Evolutionary conservation across 2,888 invertebrate genomes (phyloP).

Genomic region (Lasioglossum malachurum): DNA sequence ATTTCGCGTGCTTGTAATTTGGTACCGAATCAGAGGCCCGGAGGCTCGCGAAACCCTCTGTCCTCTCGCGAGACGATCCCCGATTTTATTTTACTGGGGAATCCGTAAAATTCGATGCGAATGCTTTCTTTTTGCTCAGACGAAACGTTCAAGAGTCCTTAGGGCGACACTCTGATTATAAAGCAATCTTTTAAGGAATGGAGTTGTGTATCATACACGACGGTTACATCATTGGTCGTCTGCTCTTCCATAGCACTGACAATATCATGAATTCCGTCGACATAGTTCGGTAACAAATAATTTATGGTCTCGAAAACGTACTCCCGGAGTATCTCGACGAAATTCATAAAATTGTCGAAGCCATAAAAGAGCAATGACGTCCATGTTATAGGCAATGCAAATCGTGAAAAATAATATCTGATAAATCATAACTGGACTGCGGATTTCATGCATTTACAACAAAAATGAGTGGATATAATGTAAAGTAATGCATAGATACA

Average conservation of each 20-base stretch:
- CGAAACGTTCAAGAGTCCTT: background rate
- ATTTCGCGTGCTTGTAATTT: conserved; percentile 52
- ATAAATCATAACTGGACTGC: no score
- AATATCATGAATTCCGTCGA: no score
- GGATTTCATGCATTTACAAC: background rate
- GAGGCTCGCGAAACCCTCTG: background rate
- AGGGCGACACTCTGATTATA: background rate
- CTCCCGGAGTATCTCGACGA: no score
- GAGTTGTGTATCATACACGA: background rate
- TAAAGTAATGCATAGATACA: background rate
- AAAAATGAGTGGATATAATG: background rate
- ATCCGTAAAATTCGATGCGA: background rate
- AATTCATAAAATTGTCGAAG: background rate
- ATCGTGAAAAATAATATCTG: background rate
- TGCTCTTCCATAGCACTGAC: no score
- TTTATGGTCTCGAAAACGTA: background rate
- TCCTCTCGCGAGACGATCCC: background rate
- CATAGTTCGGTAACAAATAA: background rate
- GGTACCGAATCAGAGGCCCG: conserved; percentile 14
- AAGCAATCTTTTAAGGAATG: background rate
- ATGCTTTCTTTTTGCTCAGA: background rate
- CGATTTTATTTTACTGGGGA: background rate
- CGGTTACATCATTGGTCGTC: no score
- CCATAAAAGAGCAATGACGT: background rate
- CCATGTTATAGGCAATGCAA: no score